phyloP scores from a whole-genome alignment of 2,888 invertebrate genomes.

The Spisula subtruncata region DNA sequence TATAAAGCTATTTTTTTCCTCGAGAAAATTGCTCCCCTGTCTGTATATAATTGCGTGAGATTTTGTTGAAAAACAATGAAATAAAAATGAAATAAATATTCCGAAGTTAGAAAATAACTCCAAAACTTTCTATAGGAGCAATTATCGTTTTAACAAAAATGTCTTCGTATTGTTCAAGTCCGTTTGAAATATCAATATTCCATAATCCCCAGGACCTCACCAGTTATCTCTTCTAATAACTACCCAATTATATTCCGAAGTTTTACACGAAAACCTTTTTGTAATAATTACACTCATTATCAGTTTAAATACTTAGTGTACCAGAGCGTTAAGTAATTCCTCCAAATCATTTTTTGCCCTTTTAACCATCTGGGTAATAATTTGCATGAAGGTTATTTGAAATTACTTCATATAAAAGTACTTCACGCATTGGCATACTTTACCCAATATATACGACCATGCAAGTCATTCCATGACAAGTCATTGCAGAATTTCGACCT shows the following conservation, averaged over 20 bases:
- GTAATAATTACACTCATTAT: constrained; percentile 3
- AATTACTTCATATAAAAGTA: too few relatives aligned
- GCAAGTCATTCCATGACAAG: too few relatives aligned
- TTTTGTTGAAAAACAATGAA: constrained; percentile 32
- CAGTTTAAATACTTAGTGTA: not conserved
- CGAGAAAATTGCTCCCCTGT: constrained; percentile 36
- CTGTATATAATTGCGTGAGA: constrained; percentile 51
- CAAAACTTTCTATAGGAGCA: constrained; percentile 26
- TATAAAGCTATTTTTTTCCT: constrained; percentile 32
- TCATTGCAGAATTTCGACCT: too few relatives aligned
- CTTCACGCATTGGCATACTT: too few relatives aligned
- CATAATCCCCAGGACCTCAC: constrained; percentile 26
- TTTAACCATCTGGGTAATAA: not conserved
- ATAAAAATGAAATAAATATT: constrained; percentile 40
- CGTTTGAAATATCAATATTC: constrained; percentile 44
- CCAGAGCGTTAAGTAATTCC: not conserved
- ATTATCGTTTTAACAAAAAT: constrained; percentile 45
- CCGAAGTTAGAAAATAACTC: constrained; percentile 2
- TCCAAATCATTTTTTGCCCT: not conserved
- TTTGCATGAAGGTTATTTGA: not conserved
- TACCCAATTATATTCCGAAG: not conserved
- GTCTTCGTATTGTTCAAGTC: constrained; percentile 25
- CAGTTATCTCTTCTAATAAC: constrained; percentile 21
- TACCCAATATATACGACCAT: too few relatives aligned
- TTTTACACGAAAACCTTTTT: not conserved